Conservation (phyloP, 1,140 invertebrate species). For the Lucilia cuprina region DNA sequence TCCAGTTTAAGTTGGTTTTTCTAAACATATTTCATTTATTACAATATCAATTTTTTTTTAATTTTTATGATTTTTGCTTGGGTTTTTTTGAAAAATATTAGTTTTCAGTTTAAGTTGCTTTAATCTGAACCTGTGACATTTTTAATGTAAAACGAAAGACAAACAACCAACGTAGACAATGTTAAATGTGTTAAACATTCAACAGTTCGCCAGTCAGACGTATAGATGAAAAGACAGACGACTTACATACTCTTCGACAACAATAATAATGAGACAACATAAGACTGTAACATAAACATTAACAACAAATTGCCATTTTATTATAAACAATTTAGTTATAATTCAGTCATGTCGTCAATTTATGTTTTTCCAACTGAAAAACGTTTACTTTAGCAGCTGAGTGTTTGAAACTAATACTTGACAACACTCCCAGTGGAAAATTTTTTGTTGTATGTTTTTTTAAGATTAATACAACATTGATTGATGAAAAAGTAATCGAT, state of each 20-base stretch:
- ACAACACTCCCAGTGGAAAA: too few species aligned
- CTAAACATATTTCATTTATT: not conserved
- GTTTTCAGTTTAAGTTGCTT: not conserved
- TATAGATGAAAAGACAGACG: not conserved
- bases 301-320: conserved; percentile 17
- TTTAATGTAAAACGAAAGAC: not conserved
- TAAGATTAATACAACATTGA: too few species aligned
- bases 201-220: not conserved
- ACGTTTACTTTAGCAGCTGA: not conserved
- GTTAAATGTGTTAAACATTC: not conserved
- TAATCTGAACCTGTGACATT: conserved; percentile 2
- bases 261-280: not conserved
- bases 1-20: not conserved
- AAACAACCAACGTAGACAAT: not conserved
- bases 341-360: conserved; percentile 5
- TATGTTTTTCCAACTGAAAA: not conserved
- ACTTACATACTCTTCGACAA: not conserved
- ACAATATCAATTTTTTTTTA: not conserved
- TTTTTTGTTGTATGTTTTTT: too few species aligned
- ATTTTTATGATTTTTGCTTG: not conserved
- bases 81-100: not conserved
- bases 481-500: too few species aligned
- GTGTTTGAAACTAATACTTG: too few species aligned
- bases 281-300: conserved; percentile 11
- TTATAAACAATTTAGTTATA: not conserved